A percentile compares a stretch with the other conserved stretches of the same genome.
These are phyloP conservation scores for Eonycteris spelaea DNA, from an alignment of 2,113 vertebrate genomes.

Conservation along the genomic window DNA sequence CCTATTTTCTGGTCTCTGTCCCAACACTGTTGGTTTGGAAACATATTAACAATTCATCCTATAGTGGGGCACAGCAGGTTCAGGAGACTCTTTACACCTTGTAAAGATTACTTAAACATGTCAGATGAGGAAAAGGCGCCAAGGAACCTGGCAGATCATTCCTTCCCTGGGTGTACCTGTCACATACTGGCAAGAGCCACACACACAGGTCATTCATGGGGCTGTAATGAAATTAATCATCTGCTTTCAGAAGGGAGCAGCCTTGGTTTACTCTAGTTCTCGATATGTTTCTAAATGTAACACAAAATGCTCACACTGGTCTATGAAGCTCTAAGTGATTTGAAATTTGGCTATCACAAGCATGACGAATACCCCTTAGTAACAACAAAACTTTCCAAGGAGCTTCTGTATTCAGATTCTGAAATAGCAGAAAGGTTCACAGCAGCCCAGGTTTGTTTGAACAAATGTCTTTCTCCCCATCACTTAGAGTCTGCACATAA, in stretches of 20 bases:
- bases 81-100: not conserved
- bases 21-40: not conserved
- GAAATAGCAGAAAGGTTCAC: not conserved
- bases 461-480: not conserved
- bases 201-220: slow-evolving; percentile 62
- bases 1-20: not conserved
- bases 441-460: not conserved
- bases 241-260: slow-evolving; percentile 40
- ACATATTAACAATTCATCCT: not conserved
- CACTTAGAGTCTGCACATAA: not conserved
- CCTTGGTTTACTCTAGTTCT: slow-evolving; percentile 42
- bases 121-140: slow-evolving; percentile 54
- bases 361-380: not conserved
- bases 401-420: not conserved
- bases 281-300: slow-evolving; percentile 54
- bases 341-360: slow-evolving; percentile 39
- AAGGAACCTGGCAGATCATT: slow-evolving; percentile 55
- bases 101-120: slow-evolving; percentile 54
- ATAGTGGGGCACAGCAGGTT: slow-evolving; percentile 33
- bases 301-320: slow-evolving; percentile 45
- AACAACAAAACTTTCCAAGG: not conserved
- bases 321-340: slow-evolving; percentile 9
- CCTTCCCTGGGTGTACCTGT: slow-evolving; percentile 47
- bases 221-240: slow-evolving; percentile 66
- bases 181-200: slow-evolving; percentile 60